Conservation (phyloP, 2,797 vertebrate species). For the Sternarchorhynchus goeldii region DNA sequence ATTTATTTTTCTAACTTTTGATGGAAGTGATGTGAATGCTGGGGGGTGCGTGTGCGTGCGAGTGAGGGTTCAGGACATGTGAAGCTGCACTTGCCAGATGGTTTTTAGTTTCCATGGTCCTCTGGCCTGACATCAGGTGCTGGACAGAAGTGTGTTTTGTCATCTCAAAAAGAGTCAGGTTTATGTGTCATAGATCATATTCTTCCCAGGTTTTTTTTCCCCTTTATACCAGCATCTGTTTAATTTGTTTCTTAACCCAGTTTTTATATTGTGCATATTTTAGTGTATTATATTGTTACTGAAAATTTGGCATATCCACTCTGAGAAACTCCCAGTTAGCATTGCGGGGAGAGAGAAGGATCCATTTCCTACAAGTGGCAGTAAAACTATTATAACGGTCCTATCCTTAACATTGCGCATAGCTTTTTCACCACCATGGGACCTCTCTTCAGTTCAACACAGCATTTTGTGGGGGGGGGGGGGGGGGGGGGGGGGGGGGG, state of each 20-base stretch:
- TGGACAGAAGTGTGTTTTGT: not conserved
- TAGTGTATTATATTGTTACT: constrained; percentile 27
- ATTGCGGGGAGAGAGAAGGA: not conserved
- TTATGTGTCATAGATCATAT: not conserved
- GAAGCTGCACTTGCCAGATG: constrained; percentile 23
- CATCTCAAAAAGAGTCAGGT: not conserved
- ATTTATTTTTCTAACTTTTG: constrained; percentile 29
- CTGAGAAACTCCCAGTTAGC: constrained; percentile 5
- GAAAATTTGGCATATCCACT: not conserved
- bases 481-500: no score
- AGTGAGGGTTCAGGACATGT: not conserved
- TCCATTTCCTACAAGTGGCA: not conserved
- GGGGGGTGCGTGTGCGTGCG: not conserved
- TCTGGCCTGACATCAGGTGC: not conserved
- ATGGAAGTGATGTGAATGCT: not conserved
- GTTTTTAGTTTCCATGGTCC: not conserved
- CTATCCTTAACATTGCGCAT: constrained; percentile 31
- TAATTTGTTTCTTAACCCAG: not conserved
- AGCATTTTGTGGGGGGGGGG: constrained; percentile 37
- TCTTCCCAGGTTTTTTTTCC: constrained; percentile 20
- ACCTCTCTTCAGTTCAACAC: constrained; percentile 40
- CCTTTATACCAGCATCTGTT: not conserved
- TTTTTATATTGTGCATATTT: constrained; percentile 11
- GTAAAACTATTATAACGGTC: constrained; percentile 38
- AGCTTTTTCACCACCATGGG: constrained; percentile 47